Percentiles rank a stretch among this genome's conserved stretches.
These are phyloP conservation scores for Dendrolimus kikuchii DNA, from an alignment of 1,140 invertebrate species.

Conservation along the genomic window DNA sequence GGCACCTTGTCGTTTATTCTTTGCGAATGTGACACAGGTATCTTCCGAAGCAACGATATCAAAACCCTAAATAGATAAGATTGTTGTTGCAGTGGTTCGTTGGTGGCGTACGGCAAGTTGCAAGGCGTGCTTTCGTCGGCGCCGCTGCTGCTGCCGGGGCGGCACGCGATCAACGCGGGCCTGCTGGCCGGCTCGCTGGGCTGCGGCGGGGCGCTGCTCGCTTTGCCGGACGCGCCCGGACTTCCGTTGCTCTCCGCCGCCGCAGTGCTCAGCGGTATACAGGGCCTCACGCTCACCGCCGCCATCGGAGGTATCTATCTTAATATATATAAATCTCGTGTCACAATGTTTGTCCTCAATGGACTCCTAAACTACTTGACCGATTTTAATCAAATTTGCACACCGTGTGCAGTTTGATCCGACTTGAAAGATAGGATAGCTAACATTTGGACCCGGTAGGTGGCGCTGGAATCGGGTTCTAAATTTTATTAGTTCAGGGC, in stretches of 20 bases:
- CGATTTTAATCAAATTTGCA: too few relatives aligned
- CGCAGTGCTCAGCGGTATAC: slow-evolving; percentile 78
- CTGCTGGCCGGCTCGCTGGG: slow-evolving; percentile 81
- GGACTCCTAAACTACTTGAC: too few relatives aligned
- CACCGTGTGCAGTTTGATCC: too few relatives aligned
- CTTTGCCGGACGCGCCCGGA: slow-evolving; percentile 76
- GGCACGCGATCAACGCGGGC: slow-evolving; percentile 83
- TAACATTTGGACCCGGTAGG: too few relatives aligned
- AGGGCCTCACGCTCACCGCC: slow-evolving; percentile 91
- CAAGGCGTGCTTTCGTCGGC: slow-evolving; percentile 87
- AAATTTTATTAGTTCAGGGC: too few relatives aligned
- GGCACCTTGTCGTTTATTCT: too few relatives aligned
- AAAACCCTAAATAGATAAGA: too few relatives aligned
- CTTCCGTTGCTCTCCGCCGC: slow-evolving; percentile 80
- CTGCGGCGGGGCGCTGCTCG: slow-evolving; percentile 81
- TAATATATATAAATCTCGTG: neutral
- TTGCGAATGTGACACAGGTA: too few relatives aligned
- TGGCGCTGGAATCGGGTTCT: too few relatives aligned
- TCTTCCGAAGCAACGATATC: too few relatives aligned
- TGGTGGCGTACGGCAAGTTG: slow-evolving; percentile 94
- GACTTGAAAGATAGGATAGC: too few relatives aligned
- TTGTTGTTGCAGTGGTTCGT: slow-evolving; percentile 78
- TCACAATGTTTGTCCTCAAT: too few relatives aligned
- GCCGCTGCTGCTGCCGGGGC: slow-evolving; percentile 86
- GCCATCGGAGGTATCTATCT: slow-evolving; percentile 87